Evolutionary conservation across 2,888 invertebrate genomes (phyloP), one percentile per base, ranked within the genome.

Genomic region (Sinhomidia bicolor): DNA sequence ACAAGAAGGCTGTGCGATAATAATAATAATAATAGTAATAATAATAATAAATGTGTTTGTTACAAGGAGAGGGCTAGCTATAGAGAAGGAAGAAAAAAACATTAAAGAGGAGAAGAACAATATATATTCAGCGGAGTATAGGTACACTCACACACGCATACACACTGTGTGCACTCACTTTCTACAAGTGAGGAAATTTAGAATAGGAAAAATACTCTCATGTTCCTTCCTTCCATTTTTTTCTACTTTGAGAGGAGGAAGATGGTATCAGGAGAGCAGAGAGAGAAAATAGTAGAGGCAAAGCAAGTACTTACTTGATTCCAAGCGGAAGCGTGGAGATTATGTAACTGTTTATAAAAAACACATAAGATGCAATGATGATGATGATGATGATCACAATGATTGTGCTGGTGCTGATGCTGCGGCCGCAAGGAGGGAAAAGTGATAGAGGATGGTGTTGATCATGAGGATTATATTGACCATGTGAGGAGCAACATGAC

Each of bases 271-370:
- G 26, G 62, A 62, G 47, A 47, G 12, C 7, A 44, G 1, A 32
- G 29, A 76, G 54, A 51, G n/a, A 7, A 9, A 76, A 14, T n/a
- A 20, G 3, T 12, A 44, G 44, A 60, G 84, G n/a, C 78, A 87
- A 81, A 81, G 80, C 41, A 76, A 62, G 26, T 44, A 76, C 29
- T 47, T 74, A 81, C 71, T 81, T 87, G 74, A 87, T 57, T 87
- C 76, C 81, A 80, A 80, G 79, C 85, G 87, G 87, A 87, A 87
- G 81, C 60, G 47, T 32, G 10, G 62, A 81, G 87, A 87, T 87
- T 80, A 87, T 81, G 87, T 81, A 74, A 47, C 71, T 81, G 81
- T 81, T 87, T 87, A 81, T 81, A 81, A 74, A 79, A 74, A 81
- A 65, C 60, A 60, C 60, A 81, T 57, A 71, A 74, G 87, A 74